Conservation (phyloP, 2,888 invertebrate genomes). For the Dasypolia templi region DNA sequence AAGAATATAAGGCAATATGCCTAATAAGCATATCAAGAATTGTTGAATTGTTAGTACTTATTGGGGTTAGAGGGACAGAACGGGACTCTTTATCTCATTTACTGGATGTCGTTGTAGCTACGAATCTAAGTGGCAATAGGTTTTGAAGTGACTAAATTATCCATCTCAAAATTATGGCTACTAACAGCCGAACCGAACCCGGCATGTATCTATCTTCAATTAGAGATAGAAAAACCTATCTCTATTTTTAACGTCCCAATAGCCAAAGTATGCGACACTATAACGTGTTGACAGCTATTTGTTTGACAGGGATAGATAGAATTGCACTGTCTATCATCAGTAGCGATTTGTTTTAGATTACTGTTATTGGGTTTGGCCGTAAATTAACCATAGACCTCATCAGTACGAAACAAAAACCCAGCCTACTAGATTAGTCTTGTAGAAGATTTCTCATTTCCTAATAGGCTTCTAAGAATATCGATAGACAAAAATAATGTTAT, state of each 20-base stretch:
- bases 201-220: too few species aligned
- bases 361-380: too few species aligned
- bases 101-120: slow-evolving; percentile 4
- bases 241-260: too few species aligned
- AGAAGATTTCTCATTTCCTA: neutral
- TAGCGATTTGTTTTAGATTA: too few species aligned
- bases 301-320: too few species aligned
- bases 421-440: neutral
- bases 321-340: too few species aligned
- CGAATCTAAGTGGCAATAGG: neutral
- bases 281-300: too few species aligned
- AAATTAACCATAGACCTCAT: neutral
- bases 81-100: neutral
- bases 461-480: neutral
- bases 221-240: too few species aligned
- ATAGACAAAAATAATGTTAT: too few species aligned
- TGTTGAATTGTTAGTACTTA: neutral
- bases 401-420: neutral
- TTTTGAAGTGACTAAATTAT: neutral
- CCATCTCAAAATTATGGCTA: neutral
- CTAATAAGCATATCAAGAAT: slow-evolving; percentile 6
- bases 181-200: too few species aligned
- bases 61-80: neutral
- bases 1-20: slow-evolving; percentile 34
- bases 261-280: too few species aligned